A percentile compares a stretch with the other conserved stretches of the same genome.
Evolutionary conservation across 2,888 invertebrate genomes (phyloP).

Genomic region (Acanthopleura granulata): DNA sequence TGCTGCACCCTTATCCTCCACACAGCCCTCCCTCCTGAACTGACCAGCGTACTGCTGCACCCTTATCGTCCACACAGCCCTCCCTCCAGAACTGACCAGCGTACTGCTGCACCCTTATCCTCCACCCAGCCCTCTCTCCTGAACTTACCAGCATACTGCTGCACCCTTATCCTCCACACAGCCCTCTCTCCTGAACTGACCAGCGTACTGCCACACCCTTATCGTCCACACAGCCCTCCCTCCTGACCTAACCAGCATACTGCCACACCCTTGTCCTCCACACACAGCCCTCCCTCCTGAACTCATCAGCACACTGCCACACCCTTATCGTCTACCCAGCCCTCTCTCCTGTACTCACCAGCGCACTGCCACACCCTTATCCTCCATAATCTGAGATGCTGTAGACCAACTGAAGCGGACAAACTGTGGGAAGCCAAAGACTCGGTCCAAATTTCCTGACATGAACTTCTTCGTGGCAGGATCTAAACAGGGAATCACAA

Average conservation of each 20-base stretch:
- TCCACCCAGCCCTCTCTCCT: background rate
- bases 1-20: constrained; percentile 78
- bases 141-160: too few relatives aligned
- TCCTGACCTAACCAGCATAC: constrained; percentile 66
- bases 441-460: constrained; percentile 81
- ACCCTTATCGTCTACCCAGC: background rate
- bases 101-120: too few relatives aligned
- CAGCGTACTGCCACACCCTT: background rate
- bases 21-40: constrained; percentile 42
- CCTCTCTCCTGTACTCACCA: constrained; percentile 61
- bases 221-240: background rate
- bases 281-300: constrained; percentile 27
- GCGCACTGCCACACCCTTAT: constrained; percentile 73
- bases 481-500: constrained; percentile 74
- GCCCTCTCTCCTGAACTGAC: background rate
- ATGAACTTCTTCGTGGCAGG: constrained; percentile 94
- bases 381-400: constrained; percentile 83
- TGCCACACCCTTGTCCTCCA: constrained; percentile 78
- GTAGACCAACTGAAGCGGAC: constrained; percentile 99
- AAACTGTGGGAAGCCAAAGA: constrained; percentile 94
- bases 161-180: background rate
- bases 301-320: background rate
- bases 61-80: constrained; percentile 68
- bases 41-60: constrained; percentile 72
- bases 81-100: too few relatives aligned